phyloP scores from a whole-genome alignment of 1,140 invertebrate species.

The Tetraneura akinire region DNA sequence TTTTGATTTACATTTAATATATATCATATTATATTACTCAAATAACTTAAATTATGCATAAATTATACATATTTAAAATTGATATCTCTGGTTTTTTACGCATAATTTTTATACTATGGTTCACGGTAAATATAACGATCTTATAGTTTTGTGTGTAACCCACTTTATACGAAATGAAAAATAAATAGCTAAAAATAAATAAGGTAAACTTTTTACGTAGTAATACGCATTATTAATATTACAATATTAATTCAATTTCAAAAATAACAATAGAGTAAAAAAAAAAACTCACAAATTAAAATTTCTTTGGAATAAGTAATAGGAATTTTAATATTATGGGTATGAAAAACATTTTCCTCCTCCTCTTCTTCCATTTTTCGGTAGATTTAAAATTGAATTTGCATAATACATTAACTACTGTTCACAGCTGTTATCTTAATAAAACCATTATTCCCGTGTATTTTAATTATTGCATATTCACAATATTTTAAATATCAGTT shows the following conservation, averaged over 20 bases:
- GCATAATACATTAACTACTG: slow-evolving; percentile 33
- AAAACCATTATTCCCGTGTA: slow-evolving; percentile 15
- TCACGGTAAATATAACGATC: too few relatives aligned
- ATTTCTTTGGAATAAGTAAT: slow-evolving; percentile 24
- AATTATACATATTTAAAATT: too few relatives aligned
- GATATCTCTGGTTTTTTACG: too few relatives aligned
- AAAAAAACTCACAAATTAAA: slow-evolving; percentile 6
- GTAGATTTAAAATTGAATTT: slow-evolving; percentile 36
- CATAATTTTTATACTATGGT: too few relatives aligned
- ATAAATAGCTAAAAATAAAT: too few relatives aligned
- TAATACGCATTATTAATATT: slow-evolving; percentile 8
- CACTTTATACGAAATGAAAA: too few relatives aligned
- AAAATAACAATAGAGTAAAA: slow-evolving; percentile 1
- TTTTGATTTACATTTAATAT: too few relatives aligned
- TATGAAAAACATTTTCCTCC: neutral
- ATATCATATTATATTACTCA: too few relatives aligned
- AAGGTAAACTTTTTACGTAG: neutral
- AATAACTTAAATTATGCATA: too few relatives aligned
- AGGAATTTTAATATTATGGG: slow-evolving; percentile 25
- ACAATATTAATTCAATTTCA: slow-evolving; percentile 15
- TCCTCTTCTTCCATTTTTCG: neutral
- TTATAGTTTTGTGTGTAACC: too few relatives aligned
- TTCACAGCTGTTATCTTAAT: slow-evolving; percentile 41
- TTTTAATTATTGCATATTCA: neutral
- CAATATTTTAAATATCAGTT: too few relatives aligned